A percentile compares a stretch with the other conserved stretches of the same genome.
These are phyloP conservation scores for Habrosyne pyritoides DNA, from an alignment of 2,888 invertebrate species.

Conservation along the genomic window DNA sequence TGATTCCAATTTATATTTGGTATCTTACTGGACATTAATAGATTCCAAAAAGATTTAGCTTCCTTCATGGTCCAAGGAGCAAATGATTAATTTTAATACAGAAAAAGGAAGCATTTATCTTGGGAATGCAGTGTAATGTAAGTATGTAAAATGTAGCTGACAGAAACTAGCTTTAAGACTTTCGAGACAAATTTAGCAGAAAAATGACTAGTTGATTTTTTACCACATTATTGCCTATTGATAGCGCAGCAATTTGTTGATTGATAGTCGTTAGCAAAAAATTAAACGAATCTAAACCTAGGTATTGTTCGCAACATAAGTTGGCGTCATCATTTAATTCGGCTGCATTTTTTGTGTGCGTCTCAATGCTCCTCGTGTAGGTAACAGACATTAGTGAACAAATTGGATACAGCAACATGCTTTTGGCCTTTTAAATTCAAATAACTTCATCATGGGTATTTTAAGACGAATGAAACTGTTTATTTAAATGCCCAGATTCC, in stretches of 20 bases:
- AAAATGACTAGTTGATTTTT: neutral
- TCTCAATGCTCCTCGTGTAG: constrained; percentile 14
- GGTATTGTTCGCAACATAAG: constrained; percentile 35
- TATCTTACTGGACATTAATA: too few relatives aligned
- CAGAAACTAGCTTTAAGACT: neutral
- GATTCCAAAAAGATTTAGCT: too few relatives aligned
- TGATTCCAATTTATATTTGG: too few relatives aligned
- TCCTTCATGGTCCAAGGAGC: too few relatives aligned
- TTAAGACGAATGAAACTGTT: neutral
- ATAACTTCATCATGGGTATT: constrained; percentile 2
- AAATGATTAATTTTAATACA: too few relatives aligned
- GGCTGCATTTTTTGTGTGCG: constrained; percentile 24
- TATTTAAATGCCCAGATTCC: neutral
- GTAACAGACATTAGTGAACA: constrained; percentile 19
- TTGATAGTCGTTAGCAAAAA: constrained; percentile 28
- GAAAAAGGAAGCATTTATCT: too few relatives aligned
- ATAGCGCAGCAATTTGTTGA: neutral
- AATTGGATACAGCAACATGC: constrained; percentile 17
- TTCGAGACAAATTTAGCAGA: neutral
- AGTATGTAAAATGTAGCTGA: too few relatives aligned
- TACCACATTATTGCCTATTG: neutral
- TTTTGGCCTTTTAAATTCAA: constrained; percentile 9
- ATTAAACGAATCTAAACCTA: constrained; percentile 39
- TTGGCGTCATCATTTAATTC: constrained; percentile 51
- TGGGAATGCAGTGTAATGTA: too few relatives aligned